Evolutionary conservation across 2,797 vertebrate genomes (phyloP), one percentile per base, ranked within the genome.

Genomic region (Urophycis tenuis): DNA sequence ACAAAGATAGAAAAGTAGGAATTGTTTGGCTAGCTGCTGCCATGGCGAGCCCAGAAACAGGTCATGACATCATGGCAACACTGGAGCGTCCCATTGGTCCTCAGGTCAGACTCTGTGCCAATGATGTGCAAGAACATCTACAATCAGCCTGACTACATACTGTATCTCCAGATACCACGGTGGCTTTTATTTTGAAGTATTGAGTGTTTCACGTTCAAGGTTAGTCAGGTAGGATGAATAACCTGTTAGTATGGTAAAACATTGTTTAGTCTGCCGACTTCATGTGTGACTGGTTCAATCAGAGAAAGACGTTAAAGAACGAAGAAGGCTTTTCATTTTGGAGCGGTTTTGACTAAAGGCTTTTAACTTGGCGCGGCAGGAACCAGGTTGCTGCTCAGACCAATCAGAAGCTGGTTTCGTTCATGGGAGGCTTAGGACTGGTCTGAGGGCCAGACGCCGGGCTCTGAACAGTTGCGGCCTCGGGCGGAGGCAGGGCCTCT

Each of bases 391-490:
- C 34, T 72, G 73, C 2, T 10, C 36, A 69, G 70, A 36, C 77
- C 74, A 81, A 81, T 94, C 92, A 96, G 90, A 97, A 97, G 81
- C 95, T 96, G 75, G 95, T 96, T 82, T 96, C 95, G 0, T 94
- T 96, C 87, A 96, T 93, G 32, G 91, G 92, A 12, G 92, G 90
- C 79, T 94, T 95, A 39, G 92, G 91, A 79, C 90, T 90, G 80
- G 87, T 87, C 33, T 90, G 80, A 0, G 91, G 72, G 0, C 53
- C 53, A 10, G 53, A 29, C 53, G 8, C 53, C 29, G 69, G 31
- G 12, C 3, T 15, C 69, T 10, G 87, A 29, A 64, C 75, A 31
- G 77, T 1, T 0, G 82, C n/a, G 41, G 75, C 73, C 0, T 87
- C 88, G 0, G 83, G 77, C 35, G 72, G 67, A 0, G n/a, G n/a